Conservation (phyloP, 2,888 invertebrate genomes). For the Hofmannophila pseudospretella region DNA sequence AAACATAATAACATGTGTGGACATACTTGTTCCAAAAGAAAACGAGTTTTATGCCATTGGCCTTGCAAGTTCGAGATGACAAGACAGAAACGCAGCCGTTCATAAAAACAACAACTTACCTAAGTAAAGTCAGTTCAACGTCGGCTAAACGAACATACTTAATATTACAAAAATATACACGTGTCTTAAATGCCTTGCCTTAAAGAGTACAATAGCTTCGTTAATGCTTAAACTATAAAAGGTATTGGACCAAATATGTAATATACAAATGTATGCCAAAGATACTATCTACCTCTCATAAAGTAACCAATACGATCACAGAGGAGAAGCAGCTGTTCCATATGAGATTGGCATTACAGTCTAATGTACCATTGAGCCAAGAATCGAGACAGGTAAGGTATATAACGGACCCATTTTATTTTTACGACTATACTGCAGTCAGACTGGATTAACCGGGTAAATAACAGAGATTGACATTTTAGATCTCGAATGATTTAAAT, state of each 20-base stretch:
- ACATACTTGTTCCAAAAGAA: neutral
- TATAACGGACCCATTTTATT: neutral
- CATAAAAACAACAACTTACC: neutral
- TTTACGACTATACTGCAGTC: slow-evolving; percentile 1
- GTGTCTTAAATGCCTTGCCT: too few relatives aligned
- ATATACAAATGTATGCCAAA: neutral
- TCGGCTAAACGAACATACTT: too few relatives aligned
- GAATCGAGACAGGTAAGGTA: neutral
- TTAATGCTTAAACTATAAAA: neutral
- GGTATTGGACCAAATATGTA: neutral
- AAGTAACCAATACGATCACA: slow-evolving; percentile 2
- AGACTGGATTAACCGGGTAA: too few relatives aligned
- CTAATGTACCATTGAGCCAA: slow-evolving; percentile 4
- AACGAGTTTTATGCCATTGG: neutral
- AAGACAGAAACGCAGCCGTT: neutral
- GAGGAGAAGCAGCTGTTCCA: slow-evolving; percentile 1
- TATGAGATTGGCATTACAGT: slow-evolving; percentile 7
- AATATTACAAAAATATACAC: too few relatives aligned
- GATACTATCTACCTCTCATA: too few relatives aligned
- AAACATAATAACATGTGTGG: neutral
- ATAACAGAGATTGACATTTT: too few relatives aligned
- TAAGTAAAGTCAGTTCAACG: neutral
- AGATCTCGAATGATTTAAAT: too few relatives aligned
- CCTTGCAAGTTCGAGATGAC: neutral
- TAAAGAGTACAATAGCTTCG: too few relatives aligned